A percentile compares a stretch with the other conserved stretches of the same genome.
phyloP scores from a whole-genome alignment of 2,797 vertebrate genomes.

The Pteropus rufus region DNA sequence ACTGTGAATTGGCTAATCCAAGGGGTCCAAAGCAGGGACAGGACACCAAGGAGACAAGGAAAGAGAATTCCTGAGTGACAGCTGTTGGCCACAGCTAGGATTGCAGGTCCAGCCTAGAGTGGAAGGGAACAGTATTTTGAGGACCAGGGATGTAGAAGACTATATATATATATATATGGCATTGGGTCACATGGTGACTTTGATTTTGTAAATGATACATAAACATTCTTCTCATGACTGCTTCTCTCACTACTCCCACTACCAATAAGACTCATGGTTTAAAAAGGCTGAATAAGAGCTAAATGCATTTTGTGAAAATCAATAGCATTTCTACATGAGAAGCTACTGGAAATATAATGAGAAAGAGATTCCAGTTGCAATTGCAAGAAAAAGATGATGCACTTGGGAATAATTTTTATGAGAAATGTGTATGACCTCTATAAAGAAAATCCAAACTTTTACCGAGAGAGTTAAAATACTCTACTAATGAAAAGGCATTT shows the following conservation, averaged over 20 bases:
- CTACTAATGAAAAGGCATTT: neutral
- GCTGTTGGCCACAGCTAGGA: neutral
- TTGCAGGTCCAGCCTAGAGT: neutral
- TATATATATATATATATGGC: neutral
- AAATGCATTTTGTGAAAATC: constrained; percentile 7
- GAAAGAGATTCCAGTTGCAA: neutral
- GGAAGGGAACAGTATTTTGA: neutral
- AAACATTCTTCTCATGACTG: neutral
- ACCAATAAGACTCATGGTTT: neutral
- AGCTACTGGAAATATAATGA: constrained; percentile 38
- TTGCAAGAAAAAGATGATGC: neutral
- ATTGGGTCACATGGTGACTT: neutral
- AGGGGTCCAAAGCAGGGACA: neutral
- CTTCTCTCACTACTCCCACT: neutral
- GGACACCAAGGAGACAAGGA: neutral
- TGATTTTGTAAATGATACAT: neutral
- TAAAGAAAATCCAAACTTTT: neutral
- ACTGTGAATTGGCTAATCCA: neutral
- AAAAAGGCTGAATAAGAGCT: neutral
- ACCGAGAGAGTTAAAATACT: neutral
- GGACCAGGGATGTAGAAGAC: neutral
- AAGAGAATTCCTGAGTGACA: neutral
- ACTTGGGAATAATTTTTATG: neutral
- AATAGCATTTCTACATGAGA: constrained; percentile 13
- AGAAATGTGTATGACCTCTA: neutral